These are phyloP conservation scores for Balanococcus diminutus DNA, from an alignment of 2,888 invertebrate species.

Conservation along the genomic window DNA sequence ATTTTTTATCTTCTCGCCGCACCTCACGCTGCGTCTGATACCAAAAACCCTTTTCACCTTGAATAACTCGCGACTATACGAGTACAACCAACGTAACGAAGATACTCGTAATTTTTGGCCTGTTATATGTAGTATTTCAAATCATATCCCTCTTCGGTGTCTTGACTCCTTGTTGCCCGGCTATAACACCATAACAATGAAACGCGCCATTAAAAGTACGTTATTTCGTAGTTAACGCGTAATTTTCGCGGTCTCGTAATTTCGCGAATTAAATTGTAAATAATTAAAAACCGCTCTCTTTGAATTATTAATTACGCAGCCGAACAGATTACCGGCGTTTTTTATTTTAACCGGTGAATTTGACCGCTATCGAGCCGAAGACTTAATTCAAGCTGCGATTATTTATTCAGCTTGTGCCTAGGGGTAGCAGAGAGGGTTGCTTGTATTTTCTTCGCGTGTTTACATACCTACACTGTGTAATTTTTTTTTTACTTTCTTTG, in stretches of 20 bases:
- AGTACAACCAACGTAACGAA: neutral
- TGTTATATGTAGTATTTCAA: constrained; percentile 12
- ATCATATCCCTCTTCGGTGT: neutral
- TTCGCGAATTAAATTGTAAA: constrained; percentile 34
- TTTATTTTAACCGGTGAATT: constrained; percentile 2
- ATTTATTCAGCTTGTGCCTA: neutral
- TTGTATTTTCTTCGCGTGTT: neutral
- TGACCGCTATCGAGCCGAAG: neutral
- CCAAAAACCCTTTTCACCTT: no score
- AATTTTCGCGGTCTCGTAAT: constrained; percentile 16
- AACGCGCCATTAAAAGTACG: constrained; percentile 32
- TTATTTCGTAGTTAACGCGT: constrained; percentile 35
- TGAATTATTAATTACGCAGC: constrained; percentile 9
- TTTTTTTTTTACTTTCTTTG: no score
- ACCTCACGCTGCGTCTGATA: neutral
- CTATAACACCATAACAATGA: neutral
- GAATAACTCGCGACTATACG: neutral
- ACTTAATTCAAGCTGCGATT: neutral
- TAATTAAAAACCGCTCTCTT: constrained; percentile 11
- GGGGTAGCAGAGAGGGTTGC: neutral
- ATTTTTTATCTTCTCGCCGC: neutral
- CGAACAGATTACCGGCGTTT: constrained; percentile 22
- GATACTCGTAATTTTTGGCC: constrained; percentile 17
- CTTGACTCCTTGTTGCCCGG: neutral
- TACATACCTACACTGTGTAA: no score